Percentiles rank a stretch among this genome's conserved stretches.
phyloP scores from a whole-genome alignment of 2,888 invertebrate species.

The Octodonta nipae region DNA sequence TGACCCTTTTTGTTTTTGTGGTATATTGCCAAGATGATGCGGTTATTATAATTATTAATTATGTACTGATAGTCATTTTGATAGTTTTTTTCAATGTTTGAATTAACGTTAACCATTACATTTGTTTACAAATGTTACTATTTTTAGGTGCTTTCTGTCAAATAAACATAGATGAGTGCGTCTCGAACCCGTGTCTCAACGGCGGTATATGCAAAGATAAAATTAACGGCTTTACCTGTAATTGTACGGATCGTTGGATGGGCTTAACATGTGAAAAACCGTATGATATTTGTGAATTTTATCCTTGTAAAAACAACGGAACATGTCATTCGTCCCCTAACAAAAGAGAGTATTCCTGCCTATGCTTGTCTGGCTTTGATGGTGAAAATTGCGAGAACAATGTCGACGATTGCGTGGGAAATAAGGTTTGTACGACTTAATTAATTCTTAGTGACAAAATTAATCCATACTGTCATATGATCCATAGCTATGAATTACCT shows the following conservation, averaged over 20 bases:
- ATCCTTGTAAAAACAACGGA: constrained; percentile 52
- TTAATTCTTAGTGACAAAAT: no score
- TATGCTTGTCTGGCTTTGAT: constrained; percentile 51
- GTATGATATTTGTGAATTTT: constrained; percentile 43
- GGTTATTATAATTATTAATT: no score
- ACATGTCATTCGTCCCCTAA: constrained; percentile 41
- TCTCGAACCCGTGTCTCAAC: constrained; percentile 40
- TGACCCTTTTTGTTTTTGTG: no score
- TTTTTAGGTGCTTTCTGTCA: constrained; percentile 42
- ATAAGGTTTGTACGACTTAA: constrained; percentile 18
- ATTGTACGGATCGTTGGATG: constrained; percentile 44
- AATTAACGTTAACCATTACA: no score
- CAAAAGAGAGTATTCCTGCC: constrained; percentile 44
- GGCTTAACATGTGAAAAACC: constrained; percentile 44
- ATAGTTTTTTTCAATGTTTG: no score
- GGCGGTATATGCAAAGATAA: constrained; percentile 42
- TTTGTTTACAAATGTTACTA: no score
- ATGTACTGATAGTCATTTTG: no score
- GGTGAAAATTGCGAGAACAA: constrained; percentile 50
- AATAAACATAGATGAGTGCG: constrained; percentile 38
- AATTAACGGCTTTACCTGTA: constrained; percentile 41
- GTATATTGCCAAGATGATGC: no score
- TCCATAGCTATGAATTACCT: no score
- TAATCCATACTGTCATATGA: no score
- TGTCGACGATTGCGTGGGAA: constrained; percentile 51